phyloP scores from a whole-genome alignment of 2,797 vertebrate genomes.

The Graptemys geographica region DNA sequence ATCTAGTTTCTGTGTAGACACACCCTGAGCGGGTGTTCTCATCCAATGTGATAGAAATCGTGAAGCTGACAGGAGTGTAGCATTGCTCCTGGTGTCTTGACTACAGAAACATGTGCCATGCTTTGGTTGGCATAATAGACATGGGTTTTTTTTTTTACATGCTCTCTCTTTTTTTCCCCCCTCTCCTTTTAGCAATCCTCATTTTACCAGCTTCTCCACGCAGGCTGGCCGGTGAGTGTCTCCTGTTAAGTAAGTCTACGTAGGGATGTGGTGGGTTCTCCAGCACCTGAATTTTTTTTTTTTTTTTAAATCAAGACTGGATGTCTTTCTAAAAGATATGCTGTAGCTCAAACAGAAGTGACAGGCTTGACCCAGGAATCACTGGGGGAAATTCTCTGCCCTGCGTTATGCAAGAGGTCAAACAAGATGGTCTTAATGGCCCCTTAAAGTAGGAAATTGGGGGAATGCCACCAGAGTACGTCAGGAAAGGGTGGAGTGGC shows the following conservation, averaged over 20 bases:
- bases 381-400: not conserved
- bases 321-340: not conserved
- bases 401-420: not conserved
- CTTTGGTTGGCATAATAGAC: not conserved
- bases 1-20: too few species aligned
- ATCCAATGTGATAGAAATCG: not conserved
- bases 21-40: not conserved
- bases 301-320: not conserved
- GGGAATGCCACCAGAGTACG: not conserved
- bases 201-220: conserved; percentile 87
- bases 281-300: not conserved
- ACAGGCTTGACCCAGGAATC: not conserved
- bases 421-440: not conserved
- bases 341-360: not conserved
- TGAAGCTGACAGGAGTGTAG: not conserved
- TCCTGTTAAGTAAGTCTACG: fast-evolving
- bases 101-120: not conserved
- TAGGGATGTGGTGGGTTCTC: not conserved
- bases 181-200: conserved; percentile 84
- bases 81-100: not conserved
- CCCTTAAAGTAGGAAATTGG: not conserved
- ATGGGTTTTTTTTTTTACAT: not conserved
- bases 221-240: conserved; percentile 92
- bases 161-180: not conserved
- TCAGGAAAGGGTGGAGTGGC: not conserved